Percentiles rank a stretch among this genome's conserved stretches.
Conservation (phyloP, 2,113 vertebrate genomes). For the Octodon degus region DNA sequence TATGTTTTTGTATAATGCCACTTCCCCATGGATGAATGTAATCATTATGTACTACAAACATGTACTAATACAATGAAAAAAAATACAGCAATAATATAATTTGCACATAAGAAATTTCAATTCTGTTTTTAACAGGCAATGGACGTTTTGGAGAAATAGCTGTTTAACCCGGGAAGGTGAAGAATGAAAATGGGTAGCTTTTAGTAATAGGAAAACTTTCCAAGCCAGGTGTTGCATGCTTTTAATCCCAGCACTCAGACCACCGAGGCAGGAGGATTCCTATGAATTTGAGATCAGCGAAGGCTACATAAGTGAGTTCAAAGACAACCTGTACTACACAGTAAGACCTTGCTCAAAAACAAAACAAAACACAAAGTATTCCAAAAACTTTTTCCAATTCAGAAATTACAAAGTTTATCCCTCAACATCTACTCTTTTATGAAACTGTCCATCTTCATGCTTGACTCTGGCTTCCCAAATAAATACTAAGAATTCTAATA, state of each 20-base stretch:
- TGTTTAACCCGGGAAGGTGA: background rate
- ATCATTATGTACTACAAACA: background rate
- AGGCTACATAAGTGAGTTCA: no score
- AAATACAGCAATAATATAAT: background rate
- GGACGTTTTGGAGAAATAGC: constrained; percentile 36
- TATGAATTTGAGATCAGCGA: no score
- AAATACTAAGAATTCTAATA: constrained; percentile 48
- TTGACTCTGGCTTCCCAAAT: constrained; percentile 28
- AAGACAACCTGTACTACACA: no score
- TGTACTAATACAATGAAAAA: background rate
- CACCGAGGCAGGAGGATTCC: no score
- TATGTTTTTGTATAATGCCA: background rate
- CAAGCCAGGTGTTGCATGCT: no score
- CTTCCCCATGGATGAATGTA: background rate
- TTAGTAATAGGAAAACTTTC: background rate
- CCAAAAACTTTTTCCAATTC: background rate
- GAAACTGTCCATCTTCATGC: background rate
- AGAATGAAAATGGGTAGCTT: constrained; percentile 41
- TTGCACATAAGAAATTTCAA: constrained; percentile 24
- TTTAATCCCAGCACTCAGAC: no score
- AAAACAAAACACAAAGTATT: background rate
- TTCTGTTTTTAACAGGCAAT: constrained; percentile 34
- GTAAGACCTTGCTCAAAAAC: no score
- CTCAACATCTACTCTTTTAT: constrained; percentile 15
- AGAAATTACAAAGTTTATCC: constrained; percentile 40